Evolutionary conservation across 2,797 vertebrate genomes (phyloP).

Genomic region (Hypotaenidia okinawae): DNA sequence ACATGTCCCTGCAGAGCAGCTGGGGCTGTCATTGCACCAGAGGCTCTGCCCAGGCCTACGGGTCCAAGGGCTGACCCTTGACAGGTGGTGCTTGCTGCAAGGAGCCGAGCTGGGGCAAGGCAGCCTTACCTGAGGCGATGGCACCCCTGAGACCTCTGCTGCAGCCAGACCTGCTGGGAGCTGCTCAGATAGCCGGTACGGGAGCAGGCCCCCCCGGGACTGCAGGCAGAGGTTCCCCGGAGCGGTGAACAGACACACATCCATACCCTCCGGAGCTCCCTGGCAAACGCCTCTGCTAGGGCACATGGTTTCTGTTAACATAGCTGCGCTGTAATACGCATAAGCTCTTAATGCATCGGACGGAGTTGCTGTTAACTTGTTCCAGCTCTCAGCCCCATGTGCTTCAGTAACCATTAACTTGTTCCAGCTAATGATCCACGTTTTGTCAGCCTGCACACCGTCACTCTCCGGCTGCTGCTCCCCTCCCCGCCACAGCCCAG

Average conservation of each 20-base stretch:
- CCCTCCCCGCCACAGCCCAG: background rate
- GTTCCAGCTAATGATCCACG: constrained; percentile 27
- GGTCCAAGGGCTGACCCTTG: background rate
- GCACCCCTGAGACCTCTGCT: background rate
- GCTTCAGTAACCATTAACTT: constrained; percentile 48
- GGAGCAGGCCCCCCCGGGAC: background rate
- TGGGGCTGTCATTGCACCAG: fast-evolving
- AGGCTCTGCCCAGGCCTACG: background rate
- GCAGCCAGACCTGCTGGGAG: background rate
- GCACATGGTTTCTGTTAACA: constrained; percentile 35
- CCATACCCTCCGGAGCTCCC: background rate
- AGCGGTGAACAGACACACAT: background rate
- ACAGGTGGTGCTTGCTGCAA: background rate
- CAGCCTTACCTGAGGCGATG: background rate
- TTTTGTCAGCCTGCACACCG: background rate
- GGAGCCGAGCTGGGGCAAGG: background rate
- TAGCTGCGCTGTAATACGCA: background rate
- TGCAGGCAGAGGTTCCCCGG: fast-evolving
- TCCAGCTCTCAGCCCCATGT: constrained; percentile 31
- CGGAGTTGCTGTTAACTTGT: background rate
- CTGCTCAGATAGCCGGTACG: background rate
- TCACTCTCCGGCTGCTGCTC: background rate
- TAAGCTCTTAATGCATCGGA: background rate
- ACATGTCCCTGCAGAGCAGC: background rate
- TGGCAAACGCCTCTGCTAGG: background rate